These are phyloP conservation scores for Sarcophaga variegata DNA, from an alignment of 2,888 invertebrate genomes.

Conservation along the genomic window DNA sequence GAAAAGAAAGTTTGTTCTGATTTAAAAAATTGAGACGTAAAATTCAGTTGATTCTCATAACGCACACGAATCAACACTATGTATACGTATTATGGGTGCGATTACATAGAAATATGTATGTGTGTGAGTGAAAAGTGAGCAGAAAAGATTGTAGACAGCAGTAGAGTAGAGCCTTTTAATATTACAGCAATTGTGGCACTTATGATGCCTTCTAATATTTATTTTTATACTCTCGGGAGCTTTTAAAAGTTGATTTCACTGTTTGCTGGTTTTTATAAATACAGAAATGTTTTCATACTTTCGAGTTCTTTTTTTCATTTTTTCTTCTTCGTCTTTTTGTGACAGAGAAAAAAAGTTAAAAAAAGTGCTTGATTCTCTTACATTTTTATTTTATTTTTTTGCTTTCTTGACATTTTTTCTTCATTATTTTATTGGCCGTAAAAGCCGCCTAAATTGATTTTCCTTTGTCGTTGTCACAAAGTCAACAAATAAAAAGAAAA, in stretches of 20 bases:
- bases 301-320: background rate
- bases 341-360: slow-evolving; percentile 40
- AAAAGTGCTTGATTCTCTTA: slow-evolving; percentile 49
- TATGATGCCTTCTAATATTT: slow-evolving; percentile 52
- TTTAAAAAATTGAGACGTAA: slow-evolving; percentile 13
- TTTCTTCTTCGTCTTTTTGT: slow-evolving; percentile 14
- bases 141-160: background rate
- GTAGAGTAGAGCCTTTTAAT: slow-evolving; percentile 25
- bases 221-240: slow-evolving; percentile 54
- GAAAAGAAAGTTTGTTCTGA: slow-evolving; percentile 1
- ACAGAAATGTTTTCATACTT: slow-evolving; percentile 20
- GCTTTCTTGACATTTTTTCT: slow-evolving; percentile 49
- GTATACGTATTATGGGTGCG: background rate
- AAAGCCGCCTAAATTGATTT: slow-evolving; percentile 62
- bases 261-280: slow-evolving; percentile 23
- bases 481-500: slow-evolving; percentile 10
- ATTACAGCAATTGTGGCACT: slow-evolving; percentile 51
- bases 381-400: slow-evolving; percentile 15
- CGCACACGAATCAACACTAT: background rate
- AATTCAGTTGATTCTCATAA: slow-evolving; percentile 14
- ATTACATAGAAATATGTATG: background rate
- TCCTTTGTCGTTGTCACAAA: slow-evolving; percentile 38
- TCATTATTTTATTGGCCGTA: slow-evolving; percentile 59
- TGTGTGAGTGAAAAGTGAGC: background rate
- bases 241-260: slow-evolving; percentile 49